phyloP scores from a whole-genome alignment of 1,140 invertebrate species.

The Ectropis grisescens region DNA sequence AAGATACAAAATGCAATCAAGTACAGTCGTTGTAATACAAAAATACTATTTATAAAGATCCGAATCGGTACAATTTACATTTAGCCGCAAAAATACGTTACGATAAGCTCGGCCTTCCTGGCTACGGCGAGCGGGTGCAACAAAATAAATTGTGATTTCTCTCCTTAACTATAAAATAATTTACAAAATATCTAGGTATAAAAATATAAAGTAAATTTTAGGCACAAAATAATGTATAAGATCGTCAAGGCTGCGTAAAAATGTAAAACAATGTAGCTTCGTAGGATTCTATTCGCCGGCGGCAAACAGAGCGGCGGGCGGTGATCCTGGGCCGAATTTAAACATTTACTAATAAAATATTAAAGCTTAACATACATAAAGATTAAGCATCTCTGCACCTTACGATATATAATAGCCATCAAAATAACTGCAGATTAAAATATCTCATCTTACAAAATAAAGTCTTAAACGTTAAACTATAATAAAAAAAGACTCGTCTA shows the following conservation, averaged over 20 bases:
- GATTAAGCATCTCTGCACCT: slow-evolving; percentile 69
- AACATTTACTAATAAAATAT: slow-evolving; percentile 71
- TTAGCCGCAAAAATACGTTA: slow-evolving; percentile 35
- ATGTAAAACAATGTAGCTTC: slow-evolving; percentile 56
- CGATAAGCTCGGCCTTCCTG: slow-evolving; percentile 28
- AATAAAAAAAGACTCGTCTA: slow-evolving; percentile 46
- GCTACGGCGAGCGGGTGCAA: slow-evolving; percentile 28
- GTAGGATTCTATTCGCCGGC: slow-evolving; percentile 27
- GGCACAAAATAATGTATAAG: slow-evolving; percentile 34
- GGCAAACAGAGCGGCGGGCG: slow-evolving; percentile 24
- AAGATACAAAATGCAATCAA: slow-evolving; percentile 49
- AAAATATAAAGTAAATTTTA: slow-evolving; percentile 58
- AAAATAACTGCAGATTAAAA: slow-evolving; percentile 69
- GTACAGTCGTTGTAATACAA: slow-evolving; percentile 41
- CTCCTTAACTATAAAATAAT: slow-evolving; percentile 58
- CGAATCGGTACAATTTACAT: slow-evolving; percentile 10
- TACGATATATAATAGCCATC: slow-evolving; percentile 67
- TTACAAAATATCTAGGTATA: slow-evolving; percentile 64
- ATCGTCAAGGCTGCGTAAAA: slow-evolving; percentile 45
- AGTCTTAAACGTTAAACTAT: slow-evolving; percentile 65
- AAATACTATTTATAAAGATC: slow-evolving; percentile 54
- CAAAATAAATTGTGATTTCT: slow-evolving; percentile 29
- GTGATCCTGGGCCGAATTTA: slow-evolving; percentile 54
- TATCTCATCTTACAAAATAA: slow-evolving; percentile 68
- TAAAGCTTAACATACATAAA: slow-evolving; percentile 71